Conservation (phyloP, 1,140 invertebrate species). For the Drosophila persimilis region DNA sequence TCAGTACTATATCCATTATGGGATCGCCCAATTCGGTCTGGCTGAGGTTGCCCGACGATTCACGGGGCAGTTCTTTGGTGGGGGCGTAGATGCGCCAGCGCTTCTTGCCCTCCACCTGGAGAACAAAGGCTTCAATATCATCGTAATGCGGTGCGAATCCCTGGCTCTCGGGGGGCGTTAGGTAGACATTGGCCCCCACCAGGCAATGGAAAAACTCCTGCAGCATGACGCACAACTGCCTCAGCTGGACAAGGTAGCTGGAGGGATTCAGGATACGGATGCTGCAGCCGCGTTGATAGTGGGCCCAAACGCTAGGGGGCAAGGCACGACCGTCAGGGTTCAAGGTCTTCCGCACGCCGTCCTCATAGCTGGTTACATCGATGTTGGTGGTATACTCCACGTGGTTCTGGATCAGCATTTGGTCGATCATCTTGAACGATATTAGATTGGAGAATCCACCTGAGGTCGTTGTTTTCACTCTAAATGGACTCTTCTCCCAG, state of each 20-base stretch:
- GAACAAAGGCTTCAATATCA: constrained; percentile 98
- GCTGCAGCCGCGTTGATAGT: constrained; percentile 95
- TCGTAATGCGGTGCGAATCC: constrained; percentile 99
- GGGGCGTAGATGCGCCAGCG: constrained; percentile 95
- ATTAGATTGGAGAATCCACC: constrained; percentile 90
- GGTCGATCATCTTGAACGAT: constrained; percentile 90
- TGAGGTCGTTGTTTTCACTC: constrained; percentile 87
- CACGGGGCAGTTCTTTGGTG: constrained; percentile 89
- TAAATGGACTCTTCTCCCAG: constrained; percentile 93
- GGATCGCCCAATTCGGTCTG: constrained; percentile 91
- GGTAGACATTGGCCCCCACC: constrained; percentile 96
- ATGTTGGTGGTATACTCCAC: constrained; percentile 94
- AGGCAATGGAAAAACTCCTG: constrained; percentile 97
- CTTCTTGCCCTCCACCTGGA: constrained; percentile 98
- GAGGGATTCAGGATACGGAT: constrained; percentile 97
- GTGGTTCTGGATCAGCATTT: constrained; percentile 89
- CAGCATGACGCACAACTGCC: constrained; percentile 88
- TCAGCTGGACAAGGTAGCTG: constrained; percentile 89
- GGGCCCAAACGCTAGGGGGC: constrained; percentile 94
- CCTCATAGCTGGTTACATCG: constrained; percentile 93
- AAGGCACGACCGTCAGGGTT: constrained; percentile 91
- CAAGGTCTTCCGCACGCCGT: constrained; percentile 91
- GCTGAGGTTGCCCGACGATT: constrained; percentile 92
- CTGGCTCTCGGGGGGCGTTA: constrained; percentile 97
- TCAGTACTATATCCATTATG: constrained; percentile 89